Base-by-base conservation (phyloP, 2,888 invertebrate species). In the Netelia melanura region DNA sequence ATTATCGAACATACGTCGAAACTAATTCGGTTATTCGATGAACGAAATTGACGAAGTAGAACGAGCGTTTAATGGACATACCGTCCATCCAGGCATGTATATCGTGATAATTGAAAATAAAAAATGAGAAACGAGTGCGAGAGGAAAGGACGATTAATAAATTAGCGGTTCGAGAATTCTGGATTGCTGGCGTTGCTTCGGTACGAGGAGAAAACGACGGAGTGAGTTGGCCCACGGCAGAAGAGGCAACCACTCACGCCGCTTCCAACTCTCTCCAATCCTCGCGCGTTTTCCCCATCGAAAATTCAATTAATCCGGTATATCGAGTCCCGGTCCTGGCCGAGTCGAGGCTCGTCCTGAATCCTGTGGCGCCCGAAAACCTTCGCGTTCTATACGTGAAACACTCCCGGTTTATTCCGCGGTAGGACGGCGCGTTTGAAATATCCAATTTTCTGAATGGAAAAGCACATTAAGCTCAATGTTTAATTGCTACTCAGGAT, bases 391-490 rank as follows among this genome's bases (percentile, higher is more conserved):
- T 74, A 64, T 65, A 76, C 65, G 64, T 56, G 58, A 68, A 72
- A n/a, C 25, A 75, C 70, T 54, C 74, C 21, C 62, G 30, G 54
- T 65, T 58, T 43, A 54, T 65, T 43, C 17, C 54, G 58, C 71
- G 65, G 58, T 44, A 76, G 65, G 61, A 61, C 17, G 68, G 82
- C 71, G 85, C 82, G 85, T 87, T 86, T 89, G 89, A 90, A 91
- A 92, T 91, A 91, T 92, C 92, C 91, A 91, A 93, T 92, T 93
- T 92, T 92, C 91, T 91, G 91, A 92, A 93, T 91, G 92, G 91
- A 91, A 92, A 92, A 91, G 91, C 92, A 92, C 91, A 91, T 91
- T 91, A 17, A 91, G 90, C 90, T 88, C 88, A 90, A 92, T 91
- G 92, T 91, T 91, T 91, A 92, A 93, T 92, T 92, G 92, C 92